A percentile compares a stretch with the other conserved stretches of the same genome.
phyloP scores from a whole-genome alignment of 2,113 vertebrate genomes.

The Sander vitreus region DNA sequence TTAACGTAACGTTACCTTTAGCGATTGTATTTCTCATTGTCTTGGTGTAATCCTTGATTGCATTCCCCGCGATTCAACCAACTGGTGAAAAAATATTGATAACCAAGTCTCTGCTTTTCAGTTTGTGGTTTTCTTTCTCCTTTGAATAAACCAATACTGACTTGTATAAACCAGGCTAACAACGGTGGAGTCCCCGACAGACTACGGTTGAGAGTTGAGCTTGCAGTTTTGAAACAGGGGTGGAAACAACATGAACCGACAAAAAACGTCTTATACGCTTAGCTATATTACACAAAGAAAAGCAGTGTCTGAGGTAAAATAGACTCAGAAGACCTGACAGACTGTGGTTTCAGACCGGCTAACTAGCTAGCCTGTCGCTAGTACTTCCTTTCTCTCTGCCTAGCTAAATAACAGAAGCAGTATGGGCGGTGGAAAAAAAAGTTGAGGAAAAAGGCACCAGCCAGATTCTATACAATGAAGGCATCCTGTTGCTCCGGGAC shows the following conservation, averaged over 20 bases:
- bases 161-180: slow-evolving; percentile 43
- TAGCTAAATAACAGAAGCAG: slow-evolving; percentile 63
- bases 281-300: slow-evolving; percentile 2
- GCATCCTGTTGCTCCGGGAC: slow-evolving; percentile 62
- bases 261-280: slow-evolving; percentile 4
- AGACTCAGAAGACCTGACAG: not conserved
- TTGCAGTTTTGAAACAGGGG: slow-evolving; percentile 32
- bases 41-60: slow-evolving; percentile 58
- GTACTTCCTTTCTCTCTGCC: slow-evolving; percentile 77
- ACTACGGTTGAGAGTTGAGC: slow-evolving; percentile 66
- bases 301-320: not conserved
- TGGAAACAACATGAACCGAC: slow-evolving; percentile 11
- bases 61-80: slow-evolving; percentile 38
- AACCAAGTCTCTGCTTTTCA: slow-evolving; percentile 5
- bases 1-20: slow-evolving; percentile 68
- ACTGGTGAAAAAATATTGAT: not conserved
- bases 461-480: slow-evolving; percentile 61
- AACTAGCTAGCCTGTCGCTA: slow-evolving; percentile 74
- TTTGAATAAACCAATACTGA: slow-evolving; percentile 2
- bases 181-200: slow-evolving; percentile 41
- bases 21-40: slow-evolving; percentile 71
- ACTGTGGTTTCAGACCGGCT: slow-evolving; percentile 57
- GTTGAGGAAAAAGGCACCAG: slow-evolving; percentile 71
- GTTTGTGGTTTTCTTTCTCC: slow-evolving; percentile 10
- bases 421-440: slow-evolving; percentile 67